Evolutionary conservation across 2,797 vertebrate species (phyloP).

Genomic region (Triplophysa yarkandensis): DNA sequence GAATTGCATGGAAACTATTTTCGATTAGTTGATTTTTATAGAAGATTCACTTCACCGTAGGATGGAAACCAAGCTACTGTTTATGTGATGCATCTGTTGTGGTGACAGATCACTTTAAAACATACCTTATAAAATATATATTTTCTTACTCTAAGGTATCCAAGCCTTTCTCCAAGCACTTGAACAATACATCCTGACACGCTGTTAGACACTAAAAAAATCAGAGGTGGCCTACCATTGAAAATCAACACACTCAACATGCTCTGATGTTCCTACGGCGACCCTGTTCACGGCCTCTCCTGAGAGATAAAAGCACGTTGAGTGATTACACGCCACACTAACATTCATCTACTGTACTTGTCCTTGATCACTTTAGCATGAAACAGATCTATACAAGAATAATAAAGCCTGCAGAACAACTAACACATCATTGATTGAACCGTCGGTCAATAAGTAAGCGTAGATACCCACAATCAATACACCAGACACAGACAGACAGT

Average conservation of each 20-base stretch:
- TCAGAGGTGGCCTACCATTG: not conserved
- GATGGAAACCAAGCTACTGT: too few relatives aligned
- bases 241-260: slow-evolving; percentile 23
- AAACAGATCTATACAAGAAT: slow-evolving; percentile 56
- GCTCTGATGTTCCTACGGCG: not conserved
- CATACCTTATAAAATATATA: too few relatives aligned
- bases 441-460: slow-evolving; percentile 29
- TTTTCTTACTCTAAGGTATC: not conserved
- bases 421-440: slow-evolving; percentile 51
- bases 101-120: too few relatives aligned
- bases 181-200: slow-evolving; percentile 6
- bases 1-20: too few relatives aligned
- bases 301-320: slow-evolving; percentile 23
- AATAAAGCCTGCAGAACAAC: slow-evolving; percentile 46
- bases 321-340: slow-evolving; percentile 44
- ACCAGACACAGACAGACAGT: slow-evolving; percentile 26
- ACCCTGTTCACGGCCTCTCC: slow-evolving; percentile 21
- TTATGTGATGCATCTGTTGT: too few relatives aligned
- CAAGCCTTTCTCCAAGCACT: not conserved
- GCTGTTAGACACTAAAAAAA: slow-evolving; percentile 10
- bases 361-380: slow-evolving; percentile 56
- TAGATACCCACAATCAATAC: slow-evolving; percentile 46
- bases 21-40: too few relatives aligned
- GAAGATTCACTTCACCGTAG: too few relatives aligned
- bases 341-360: slow-evolving; percentile 52